Conservation (phyloP, 2,797 vertebrate species). For the Intellagama lesueurii region DNA sequence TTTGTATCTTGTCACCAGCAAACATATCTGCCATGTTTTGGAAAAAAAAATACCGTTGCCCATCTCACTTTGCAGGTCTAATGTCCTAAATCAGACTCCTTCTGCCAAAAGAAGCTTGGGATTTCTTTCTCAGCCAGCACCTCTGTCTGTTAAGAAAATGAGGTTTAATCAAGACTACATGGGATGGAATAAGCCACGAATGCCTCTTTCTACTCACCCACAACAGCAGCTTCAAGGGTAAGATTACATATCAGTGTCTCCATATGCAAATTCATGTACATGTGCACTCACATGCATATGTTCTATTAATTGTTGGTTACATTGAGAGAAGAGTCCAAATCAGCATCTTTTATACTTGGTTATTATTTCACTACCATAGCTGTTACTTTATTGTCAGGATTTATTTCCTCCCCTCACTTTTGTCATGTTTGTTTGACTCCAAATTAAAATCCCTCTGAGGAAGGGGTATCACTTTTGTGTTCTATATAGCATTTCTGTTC, state of each 20-base stretch:
- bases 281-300: constrained; percentile 3
- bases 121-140: constrained; percentile 92
- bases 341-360: not conserved
- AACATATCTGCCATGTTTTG: not conserved
- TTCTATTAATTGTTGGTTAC: not conserved
- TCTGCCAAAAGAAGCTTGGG: constrained; percentile 91
- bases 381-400: not conserved
- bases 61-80: constrained; percentile 79
- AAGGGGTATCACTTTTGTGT: not conserved
- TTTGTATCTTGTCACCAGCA: not conserved
- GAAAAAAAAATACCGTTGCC: constrained; percentile 7
- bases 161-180: constrained; percentile 91
- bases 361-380: not conserved
- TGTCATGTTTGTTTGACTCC: not conserved
- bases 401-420: not conserved
- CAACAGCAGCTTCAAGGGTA: constrained; percentile 95
- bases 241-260: constrained; percentile 35
- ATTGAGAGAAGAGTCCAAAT: not conserved
- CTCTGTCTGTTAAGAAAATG: constrained; percentile 91
- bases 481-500: not conserved
- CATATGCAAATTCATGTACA: not conserved
- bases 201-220: constrained; percentile 85
- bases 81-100: constrained; percentile 81
- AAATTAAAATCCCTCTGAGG: not conserved
- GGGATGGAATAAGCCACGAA: constrained; percentile 95